These are phyloP conservation scores for Leptinotarsa tumamoca DNA, from an alignment of 2,888 invertebrate species.

Conservation along the genomic window DNA sequence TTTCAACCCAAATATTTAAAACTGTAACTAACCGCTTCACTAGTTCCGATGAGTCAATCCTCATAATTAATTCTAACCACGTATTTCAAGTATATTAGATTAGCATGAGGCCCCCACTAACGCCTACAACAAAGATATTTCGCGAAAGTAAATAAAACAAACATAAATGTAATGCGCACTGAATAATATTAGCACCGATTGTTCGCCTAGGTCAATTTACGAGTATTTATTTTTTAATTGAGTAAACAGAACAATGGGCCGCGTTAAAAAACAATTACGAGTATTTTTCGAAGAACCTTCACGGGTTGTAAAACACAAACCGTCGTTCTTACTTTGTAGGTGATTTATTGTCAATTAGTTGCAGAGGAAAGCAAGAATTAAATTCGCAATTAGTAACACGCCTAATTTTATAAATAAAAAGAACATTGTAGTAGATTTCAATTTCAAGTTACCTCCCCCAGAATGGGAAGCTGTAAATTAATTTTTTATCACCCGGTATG, in stretches of 20 bases:
- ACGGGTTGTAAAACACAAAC: not conserved
- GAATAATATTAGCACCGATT: not conserved
- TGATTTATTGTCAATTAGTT: constrained; percentile 11
- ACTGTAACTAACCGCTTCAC: no score
- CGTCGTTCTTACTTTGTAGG: not conserved
- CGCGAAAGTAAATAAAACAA: not conserved
- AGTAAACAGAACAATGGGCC: constrained; percentile 1
- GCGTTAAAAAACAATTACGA: not conserved
- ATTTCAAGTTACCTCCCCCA: no score
- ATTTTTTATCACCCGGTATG: no score
- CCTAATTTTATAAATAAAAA: not conserved
- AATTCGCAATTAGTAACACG: not conserved
- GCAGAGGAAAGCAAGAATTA: not conserved
- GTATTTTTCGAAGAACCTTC: constrained; percentile 7
- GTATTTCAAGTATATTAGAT: not conserved
- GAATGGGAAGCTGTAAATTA: no score
- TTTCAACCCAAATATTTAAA: no score
- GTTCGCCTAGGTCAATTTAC: constrained; percentile 2
- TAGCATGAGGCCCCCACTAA: not conserved
- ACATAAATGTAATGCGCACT: not conserved
- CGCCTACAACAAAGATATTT: not conserved
- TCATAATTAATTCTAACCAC: not conserved
- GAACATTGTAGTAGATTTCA: no score
- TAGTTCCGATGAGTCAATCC: not conserved
- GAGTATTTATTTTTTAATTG: not conserved